Conservation (phyloP, 2,888 invertebrate species). For the Mythimna ferrago region DNA sequence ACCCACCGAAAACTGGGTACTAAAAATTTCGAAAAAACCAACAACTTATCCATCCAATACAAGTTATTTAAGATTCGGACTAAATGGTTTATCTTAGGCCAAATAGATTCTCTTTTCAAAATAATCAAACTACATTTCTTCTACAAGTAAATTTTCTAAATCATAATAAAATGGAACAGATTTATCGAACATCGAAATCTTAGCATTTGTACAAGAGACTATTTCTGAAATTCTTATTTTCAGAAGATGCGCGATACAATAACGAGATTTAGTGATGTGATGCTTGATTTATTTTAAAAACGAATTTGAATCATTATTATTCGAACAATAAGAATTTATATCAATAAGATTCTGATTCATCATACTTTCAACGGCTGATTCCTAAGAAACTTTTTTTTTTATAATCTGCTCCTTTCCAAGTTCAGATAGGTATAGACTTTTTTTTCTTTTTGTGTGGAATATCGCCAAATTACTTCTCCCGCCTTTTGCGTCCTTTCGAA, state of each 20-base stretch:
- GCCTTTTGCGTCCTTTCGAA: too few relatives aligned
- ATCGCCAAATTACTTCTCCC: too few relatives aligned
- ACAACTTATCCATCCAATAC: background rate
- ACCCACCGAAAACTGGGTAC: background rate
- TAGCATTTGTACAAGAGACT: slow-evolving; percentile 27
- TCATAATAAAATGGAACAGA: slow-evolving; percentile 11
- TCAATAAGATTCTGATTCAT: background rate
- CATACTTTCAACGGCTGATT: too few relatives aligned
- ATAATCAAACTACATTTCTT: background rate
- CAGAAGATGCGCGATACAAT: slow-evolving; percentile 16
- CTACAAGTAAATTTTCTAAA: slow-evolving; percentile 9
- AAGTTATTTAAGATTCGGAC: background rate
- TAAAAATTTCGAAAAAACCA: background rate
- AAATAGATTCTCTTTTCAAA: background rate
- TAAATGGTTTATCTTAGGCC: background rate
- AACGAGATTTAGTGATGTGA: slow-evolving; percentile 43
- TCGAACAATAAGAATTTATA: background rate
- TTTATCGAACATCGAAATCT: slow-evolving; percentile 21
- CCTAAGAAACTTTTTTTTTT: too few relatives aligned
- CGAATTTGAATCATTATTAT: background rate
- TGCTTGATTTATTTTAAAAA: background rate
- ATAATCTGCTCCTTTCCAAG: too few relatives aligned
- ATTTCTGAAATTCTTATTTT: slow-evolving; percentile 36
- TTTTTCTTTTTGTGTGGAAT: too few relatives aligned
- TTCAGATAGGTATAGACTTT: too few relatives aligned